Percentiles rank a stretch among this genome's conserved stretches.
Conservation (phyloP, 2,888 invertebrate species). For the Troides oblongomaculatus region DNA sequence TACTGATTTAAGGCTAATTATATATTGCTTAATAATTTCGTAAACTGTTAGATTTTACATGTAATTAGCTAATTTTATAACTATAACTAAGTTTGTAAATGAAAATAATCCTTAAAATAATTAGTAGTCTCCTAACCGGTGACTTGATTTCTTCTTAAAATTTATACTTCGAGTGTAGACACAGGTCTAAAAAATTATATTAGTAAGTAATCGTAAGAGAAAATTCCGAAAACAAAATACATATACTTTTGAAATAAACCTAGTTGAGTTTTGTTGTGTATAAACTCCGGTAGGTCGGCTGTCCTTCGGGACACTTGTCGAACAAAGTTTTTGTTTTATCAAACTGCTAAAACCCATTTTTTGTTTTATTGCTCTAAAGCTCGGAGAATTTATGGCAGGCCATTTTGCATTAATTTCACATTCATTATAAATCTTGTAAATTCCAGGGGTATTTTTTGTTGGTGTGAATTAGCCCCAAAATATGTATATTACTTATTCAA, state of each 20-base stretch:
- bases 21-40: background rate
- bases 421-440: conserved; percentile 71
- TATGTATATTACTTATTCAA: conserved; percentile 40
- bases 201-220: background rate
- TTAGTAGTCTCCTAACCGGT: background rate
- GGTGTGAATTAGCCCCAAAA: conserved; percentile 55
- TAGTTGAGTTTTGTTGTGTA: conserved; percentile 15
- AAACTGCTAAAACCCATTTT: conserved; percentile 75
- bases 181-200: background rate
- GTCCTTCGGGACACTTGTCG: conserved; percentile 66
- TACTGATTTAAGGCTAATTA: too few relatives aligned
- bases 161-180: background rate
- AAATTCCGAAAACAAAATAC: conserved; percentile 1
- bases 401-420: conserved; percentile 76
- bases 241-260: conserved; percentile 23
- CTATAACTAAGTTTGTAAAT: background rate
- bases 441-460: conserved; percentile 55
- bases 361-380: conserved; percentile 73
- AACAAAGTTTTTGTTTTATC: conserved; percentile 75
- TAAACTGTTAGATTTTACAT: background rate
- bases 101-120: background rate
- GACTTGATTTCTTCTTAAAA: background rate
- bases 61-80: background rate
- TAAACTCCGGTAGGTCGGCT: conserved; percentile 37
- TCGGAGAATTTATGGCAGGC: conserved; percentile 70